Evolutionary conservation across 1,140 invertebrate species (phyloP).

Genomic region (Metopolophium dirhodum): DNA sequence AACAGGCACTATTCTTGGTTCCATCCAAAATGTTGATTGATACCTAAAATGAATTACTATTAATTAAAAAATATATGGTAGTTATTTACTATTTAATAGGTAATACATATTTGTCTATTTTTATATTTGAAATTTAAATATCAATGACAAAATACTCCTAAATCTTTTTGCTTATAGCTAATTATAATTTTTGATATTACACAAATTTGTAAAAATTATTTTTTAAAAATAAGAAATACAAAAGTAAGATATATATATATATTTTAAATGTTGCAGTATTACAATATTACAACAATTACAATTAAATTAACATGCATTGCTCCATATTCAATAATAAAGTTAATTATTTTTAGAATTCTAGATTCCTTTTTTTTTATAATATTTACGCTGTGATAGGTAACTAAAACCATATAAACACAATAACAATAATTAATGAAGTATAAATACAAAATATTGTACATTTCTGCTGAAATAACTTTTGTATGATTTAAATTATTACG

Average conservation of each 20-base stretch:
- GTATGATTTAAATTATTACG: not conserved
- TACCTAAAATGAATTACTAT: constrained; percentile 22
- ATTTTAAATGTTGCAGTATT: not conserved
- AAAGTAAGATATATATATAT: not conserved
- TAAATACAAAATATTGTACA: constrained; percentile 9
- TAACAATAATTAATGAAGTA: not conserved
- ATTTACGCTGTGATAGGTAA: not conserved
- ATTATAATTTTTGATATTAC: not conserved
- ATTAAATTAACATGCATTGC: not conserved
- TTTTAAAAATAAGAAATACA: not conserved
- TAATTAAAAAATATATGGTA: not conserved
- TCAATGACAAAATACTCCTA: not conserved
- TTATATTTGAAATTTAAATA: not conserved
- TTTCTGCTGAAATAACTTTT: not conserved
- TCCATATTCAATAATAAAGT: not conserved
- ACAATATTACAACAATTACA: no score
- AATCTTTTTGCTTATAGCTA: not conserved
- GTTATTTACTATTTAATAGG: not conserved
- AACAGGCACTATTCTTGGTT: constrained; percentile 36
- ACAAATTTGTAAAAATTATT: not conserved
- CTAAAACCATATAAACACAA: not conserved
- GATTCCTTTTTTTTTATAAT: not conserved
- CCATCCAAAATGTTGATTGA: constrained; percentile 55
- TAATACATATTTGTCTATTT: not conserved
- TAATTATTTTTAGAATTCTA: no score